A percentile compares a stretch with the other conserved stretches of the same genome.
phyloP scores from a whole-genome alignment of 2,797 vertebrate genomes.

The Eulemur rubriventer region DNA sequence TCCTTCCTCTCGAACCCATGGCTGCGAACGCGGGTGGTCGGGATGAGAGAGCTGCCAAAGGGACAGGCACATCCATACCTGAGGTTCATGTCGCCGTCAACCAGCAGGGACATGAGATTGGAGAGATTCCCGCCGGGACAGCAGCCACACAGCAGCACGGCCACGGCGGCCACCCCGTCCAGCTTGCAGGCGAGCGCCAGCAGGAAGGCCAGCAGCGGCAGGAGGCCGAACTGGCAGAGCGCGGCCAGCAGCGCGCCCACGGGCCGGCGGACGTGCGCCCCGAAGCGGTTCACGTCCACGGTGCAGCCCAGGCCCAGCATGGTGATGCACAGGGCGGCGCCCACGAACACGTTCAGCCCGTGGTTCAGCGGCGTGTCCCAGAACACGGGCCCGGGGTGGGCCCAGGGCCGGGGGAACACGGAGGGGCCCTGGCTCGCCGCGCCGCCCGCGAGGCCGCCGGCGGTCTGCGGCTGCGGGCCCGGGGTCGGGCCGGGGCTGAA shows the following conservation, averaged over 20 bases:
- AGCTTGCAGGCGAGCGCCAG: conserved; percentile 93
- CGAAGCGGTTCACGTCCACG: conserved; percentile 93
- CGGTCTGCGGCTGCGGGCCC: neutral
- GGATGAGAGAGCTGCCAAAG: neutral
- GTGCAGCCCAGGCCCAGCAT: conserved; percentile 98
- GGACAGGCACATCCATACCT: conserved; percentile 86
- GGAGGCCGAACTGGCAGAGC: conserved; percentile 95
- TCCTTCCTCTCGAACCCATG: rapidly evolving
- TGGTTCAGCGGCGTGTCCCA: conserved; percentile 89
- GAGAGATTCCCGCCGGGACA: conserved; percentile 97
- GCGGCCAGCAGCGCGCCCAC: conserved; percentile 91
- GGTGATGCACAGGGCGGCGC: conserved; percentile 93
- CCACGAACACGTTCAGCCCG: conserved; percentile 94
- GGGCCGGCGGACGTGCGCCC: conserved; percentile 93
- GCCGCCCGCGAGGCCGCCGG: neutral
- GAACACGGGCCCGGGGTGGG: conserved; percentile 77
- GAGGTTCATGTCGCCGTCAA: conserved; percentile 98
- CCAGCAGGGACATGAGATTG: conserved; percentile 96
- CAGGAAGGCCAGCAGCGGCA: conserved; percentile 96
- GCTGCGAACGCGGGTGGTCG: rapidly evolving
- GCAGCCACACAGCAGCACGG: conserved; percentile 97
- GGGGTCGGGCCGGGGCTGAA: neutral
- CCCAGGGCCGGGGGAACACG: conserved; percentile 78
- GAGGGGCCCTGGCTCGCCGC: conserved; percentile 66
- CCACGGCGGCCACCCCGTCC: conserved; percentile 95